These are phyloP conservation scores for Geophilus truncorum DNA, from an alignment of 2,888 invertebrate species.

Conservation along the genomic window DNA sequence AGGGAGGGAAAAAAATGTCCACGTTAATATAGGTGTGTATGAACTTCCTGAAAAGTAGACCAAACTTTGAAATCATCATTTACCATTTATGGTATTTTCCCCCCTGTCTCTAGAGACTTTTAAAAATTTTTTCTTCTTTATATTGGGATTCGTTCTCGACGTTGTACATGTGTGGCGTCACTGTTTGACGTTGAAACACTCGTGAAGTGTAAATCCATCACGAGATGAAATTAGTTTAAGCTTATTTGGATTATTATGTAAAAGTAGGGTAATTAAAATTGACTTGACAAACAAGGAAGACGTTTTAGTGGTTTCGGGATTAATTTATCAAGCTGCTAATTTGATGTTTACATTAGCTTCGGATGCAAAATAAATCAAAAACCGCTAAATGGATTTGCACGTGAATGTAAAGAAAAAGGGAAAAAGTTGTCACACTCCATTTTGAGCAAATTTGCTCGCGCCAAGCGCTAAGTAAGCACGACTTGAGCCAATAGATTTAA, in stretches of 20 bases:
- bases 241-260: neutral
- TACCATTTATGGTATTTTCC: neutral
- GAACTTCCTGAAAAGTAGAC: neutral
- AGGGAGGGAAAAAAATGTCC: neutral
- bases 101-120: neutral
- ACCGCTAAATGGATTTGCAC: neutral
- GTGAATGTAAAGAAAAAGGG: neutral
- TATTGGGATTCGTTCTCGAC: too few species aligned
- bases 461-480: neutral
- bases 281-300: neutral
- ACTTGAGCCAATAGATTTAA: neutral
- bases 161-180: too few species aligned
- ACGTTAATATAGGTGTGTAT: neutral
- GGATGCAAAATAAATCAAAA: neutral
- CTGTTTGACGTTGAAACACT: too few species aligned
- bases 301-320: neutral
- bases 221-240: neutral
- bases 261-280: neutral
- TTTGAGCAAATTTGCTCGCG: neutral
- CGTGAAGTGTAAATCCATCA: neutral
- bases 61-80: neutral
- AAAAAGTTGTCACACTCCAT: neutral
- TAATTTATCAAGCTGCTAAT: neutral
- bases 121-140: neutral
- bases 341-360: neutral